Conservation (phyloP, 1,140 invertebrate species). For the Formica exsecta region DNA sequence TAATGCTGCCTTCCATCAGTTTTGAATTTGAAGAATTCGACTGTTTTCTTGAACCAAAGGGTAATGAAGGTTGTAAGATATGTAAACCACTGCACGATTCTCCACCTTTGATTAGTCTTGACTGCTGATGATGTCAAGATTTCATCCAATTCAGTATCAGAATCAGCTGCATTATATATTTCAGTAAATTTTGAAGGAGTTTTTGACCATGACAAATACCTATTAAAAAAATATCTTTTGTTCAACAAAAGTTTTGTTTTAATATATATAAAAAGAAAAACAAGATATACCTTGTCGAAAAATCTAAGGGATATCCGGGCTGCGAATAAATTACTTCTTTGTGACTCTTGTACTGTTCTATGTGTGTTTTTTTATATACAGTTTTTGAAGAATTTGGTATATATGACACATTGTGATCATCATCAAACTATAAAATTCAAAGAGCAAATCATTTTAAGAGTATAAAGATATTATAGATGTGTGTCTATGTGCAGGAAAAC, state of each 20-base stretch:
- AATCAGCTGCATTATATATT: slow-evolving; percentile 74
- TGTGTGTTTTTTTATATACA: slow-evolving; percentile 76
- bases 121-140: slow-evolving; percentile 53
- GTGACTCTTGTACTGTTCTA: slow-evolving; percentile 73
- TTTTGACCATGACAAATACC: slow-evolving; percentile 65
- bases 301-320: slow-evolving; percentile 30
- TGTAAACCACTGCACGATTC: slow-evolving; percentile 66
- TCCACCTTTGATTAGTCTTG: slow-evolving; percentile 63
- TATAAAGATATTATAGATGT: background rate
- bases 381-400: slow-evolving; percentile 47
- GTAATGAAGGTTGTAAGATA: slow-evolving; percentile 64
- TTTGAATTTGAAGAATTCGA: slow-evolving; percentile 75
- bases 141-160: slow-evolving; percentile 80
- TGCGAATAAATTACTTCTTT: slow-evolving; percentile 73
- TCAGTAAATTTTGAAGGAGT: slow-evolving; percentile 18
- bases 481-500: background rate
- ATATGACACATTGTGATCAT: background rate
- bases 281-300: slow-evolving; percentile 67
- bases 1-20: slow-evolving; percentile 70
- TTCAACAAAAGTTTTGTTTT: background rate
- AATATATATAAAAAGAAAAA: background rate
- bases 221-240: slow-evolving; percentile 42
- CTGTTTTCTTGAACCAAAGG: slow-evolving; percentile 67
- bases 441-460: background rate
- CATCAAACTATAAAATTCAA: slow-evolving; percentile 9